Evolutionary conservation across 2,113 vertebrate species (phyloP), one percentile per base, ranked within the genome.

Genomic region (Origma solitaria): DNA sequence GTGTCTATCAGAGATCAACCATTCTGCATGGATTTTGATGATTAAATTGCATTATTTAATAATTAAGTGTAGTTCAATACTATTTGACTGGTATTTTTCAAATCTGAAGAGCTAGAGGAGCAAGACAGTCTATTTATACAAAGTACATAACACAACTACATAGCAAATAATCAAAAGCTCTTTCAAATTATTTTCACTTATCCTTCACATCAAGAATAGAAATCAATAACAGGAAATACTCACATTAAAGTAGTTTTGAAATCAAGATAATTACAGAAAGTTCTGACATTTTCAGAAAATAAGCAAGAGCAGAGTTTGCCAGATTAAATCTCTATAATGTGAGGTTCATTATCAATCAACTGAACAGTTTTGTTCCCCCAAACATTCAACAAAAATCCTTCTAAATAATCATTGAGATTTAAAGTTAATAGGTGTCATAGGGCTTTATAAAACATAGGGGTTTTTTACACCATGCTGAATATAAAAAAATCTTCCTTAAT

Each of bases 191-290:
- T 69, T 94, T 94, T 94, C 49, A 56, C n/a, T 81, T 35, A 64
- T 91, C 37, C 73, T 89, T 91, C 75, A 76, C 76, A 87, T 84
- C 65, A 81, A 88, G 49, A 84, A 78, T 37, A 86, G 64, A 75
- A 94, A 88, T 71, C 80, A 92, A 15, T 64, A 88, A 77, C 40
- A 84, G 69, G 69, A 97, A 92, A 84, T 58, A 82, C 30, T 82
- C 62, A 40, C 1, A 73, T 70, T 56, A 69, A 83, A 86, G 44
- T 64, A 62, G 40, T 40, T 90, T 71, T 62, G 51, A 90, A 95
- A 92, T 95, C 31, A 92, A 69, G 33, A 56, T 80, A 72, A 91
- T 69, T 69, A 88, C 27, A 79, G 24, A 75, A 86, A 75, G 31
- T 78, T 92, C 44, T 95, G 33, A 56, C 30, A 68, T 31, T 22